Conservation (phyloP, 2,113 vertebrate genomes). For the Colaptes auratus region DNA sequence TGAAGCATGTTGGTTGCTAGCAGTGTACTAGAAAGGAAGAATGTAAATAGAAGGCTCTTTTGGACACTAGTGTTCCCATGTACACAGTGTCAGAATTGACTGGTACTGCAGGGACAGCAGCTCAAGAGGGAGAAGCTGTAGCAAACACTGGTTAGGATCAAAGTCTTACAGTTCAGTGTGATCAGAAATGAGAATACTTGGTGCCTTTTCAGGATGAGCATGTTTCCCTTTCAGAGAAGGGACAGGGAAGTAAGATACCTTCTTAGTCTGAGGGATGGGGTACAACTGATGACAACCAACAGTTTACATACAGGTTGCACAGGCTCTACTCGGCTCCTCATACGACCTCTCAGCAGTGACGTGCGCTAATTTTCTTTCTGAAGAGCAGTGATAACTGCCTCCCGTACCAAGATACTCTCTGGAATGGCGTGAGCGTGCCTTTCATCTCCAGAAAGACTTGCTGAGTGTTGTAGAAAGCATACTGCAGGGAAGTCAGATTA, state of each 20-base stretch:
- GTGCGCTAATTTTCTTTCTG: conserved; percentile 4
- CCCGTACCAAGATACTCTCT: neutral
- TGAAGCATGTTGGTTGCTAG: neutral
- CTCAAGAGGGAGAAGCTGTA: neutral
- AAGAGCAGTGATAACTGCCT: conserved; percentile 26
- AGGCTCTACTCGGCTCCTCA: accelerated
- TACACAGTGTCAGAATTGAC: accelerated
- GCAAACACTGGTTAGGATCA: accelerated
- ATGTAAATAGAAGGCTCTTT: neutral
- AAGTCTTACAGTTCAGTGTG: neutral
- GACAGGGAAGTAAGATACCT: neutral
- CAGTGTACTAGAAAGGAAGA: neutral
- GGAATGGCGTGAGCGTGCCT: conserved; percentile 24
- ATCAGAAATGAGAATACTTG: neutral
- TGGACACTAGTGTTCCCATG: neutral
- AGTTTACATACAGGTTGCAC: neutral
- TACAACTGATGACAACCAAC: neutral
- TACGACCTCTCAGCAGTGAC: neutral
- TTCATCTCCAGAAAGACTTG: conserved; percentile 30
- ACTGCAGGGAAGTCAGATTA: conserved; percentile 28
- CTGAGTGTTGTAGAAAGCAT: conserved; percentile 33
- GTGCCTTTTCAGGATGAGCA: neutral
- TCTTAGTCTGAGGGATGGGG: neutral
- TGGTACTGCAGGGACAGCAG: neutral
- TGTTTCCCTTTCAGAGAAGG: neutral